phyloP scores from a whole-genome alignment of 2,113 vertebrate genomes.

The Ciconia maguari region DNA sequence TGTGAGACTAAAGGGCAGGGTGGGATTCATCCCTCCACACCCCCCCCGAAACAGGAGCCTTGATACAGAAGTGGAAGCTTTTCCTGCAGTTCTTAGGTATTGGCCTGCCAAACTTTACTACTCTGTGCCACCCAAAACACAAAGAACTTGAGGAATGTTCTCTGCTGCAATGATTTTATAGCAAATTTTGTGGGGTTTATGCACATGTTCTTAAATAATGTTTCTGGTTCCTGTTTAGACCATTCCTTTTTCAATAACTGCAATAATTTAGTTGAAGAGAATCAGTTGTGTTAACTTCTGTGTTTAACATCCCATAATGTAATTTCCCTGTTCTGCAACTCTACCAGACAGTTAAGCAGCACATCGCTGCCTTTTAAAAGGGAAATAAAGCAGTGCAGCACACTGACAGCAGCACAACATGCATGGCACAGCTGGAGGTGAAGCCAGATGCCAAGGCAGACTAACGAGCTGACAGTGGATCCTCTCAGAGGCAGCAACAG shows the following conservation, averaged over 20 bases:
- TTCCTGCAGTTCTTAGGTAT: not conserved
- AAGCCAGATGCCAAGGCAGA: not conserved
- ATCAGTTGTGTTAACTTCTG: not conserved
- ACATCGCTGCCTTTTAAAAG: not conserved
- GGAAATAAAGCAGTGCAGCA: not conserved
- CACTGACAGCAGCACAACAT: accelerated
- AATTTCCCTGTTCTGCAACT: not conserved
- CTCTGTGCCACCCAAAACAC: not conserved
- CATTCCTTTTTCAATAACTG: not conserved
- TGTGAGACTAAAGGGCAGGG: not conserved
- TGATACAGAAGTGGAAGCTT: not conserved
- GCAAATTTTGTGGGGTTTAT: not conserved
- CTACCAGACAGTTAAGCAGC: not conserved
- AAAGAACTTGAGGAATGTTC: not conserved
- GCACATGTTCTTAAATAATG: not conserved
- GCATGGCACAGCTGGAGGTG: not conserved
- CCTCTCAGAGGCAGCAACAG: not conserved
- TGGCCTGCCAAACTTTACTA: not conserved
- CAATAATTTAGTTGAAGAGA: not conserved
- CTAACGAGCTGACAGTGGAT: not conserved
- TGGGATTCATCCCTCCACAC: not conserved
- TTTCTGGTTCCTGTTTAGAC: not conserved
- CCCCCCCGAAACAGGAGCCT: not conserved
- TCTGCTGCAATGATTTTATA: not conserved
- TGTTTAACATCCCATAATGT: not conserved